phyloP scores from a whole-genome alignment of 2,888 invertebrate genomes.

The Pilophorus perplexus region DNA sequence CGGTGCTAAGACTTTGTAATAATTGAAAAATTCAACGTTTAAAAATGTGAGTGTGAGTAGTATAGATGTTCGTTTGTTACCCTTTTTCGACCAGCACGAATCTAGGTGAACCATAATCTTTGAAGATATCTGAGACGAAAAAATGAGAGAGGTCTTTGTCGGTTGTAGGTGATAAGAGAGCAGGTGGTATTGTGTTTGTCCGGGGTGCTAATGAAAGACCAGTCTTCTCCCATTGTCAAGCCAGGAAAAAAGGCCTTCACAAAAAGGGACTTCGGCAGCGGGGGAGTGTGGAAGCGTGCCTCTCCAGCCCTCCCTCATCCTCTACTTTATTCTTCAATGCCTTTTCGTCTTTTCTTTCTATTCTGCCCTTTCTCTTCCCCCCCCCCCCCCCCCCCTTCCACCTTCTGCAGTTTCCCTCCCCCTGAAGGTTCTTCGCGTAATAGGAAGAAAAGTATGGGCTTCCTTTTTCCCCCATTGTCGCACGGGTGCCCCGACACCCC shows the following conservation, averaged over 20 bases:
- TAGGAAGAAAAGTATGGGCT: conserved; percentile 44
- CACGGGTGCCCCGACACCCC: conserved; percentile 32
- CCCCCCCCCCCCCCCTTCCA: no score
- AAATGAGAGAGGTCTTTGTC: conserved; percentile 16
- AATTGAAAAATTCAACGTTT: no score
- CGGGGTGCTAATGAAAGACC: conserved; percentile 29
- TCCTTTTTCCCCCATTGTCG: conserved; percentile 38
- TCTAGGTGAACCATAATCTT: conserved; percentile 8
- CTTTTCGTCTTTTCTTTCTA: conserved; percentile 10
- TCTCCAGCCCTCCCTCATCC: not conserved
- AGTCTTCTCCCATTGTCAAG: conserved; percentile 16
- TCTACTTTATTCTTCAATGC: conserved; percentile 23
- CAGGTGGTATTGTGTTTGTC: conserved; percentile 26
- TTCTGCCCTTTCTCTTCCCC: no score
- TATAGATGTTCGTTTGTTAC: no score
- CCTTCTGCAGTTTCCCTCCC: conserved; percentile 24
- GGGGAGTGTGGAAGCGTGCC: not conserved
- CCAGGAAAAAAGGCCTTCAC: conserved; percentile 4
- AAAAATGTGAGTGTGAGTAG: no score
- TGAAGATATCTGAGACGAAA: conserved; percentile 7
- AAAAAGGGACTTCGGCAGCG: no score
- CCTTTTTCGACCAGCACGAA: no score
- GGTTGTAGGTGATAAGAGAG: conserved; percentile 10
- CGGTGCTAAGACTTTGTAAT: no score
- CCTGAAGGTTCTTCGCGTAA: conserved; percentile 38